Evolutionary conservation across 2,888 invertebrate species (phyloP).

Genomic region (Agrochola lota): DNA sequence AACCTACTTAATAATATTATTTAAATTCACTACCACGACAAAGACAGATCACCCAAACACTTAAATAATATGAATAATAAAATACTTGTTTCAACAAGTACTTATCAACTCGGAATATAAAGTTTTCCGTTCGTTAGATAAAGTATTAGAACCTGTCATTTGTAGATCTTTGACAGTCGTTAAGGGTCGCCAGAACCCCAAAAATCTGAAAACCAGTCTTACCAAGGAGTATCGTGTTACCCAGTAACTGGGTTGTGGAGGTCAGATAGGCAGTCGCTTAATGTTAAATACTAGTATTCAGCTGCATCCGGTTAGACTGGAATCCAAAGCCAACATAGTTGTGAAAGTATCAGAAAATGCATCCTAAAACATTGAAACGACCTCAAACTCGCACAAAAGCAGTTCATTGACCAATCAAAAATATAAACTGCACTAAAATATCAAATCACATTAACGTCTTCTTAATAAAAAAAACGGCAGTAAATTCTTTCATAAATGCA

Average conservation of each 20-base stretch:
- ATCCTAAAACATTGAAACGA: conserved; percentile 29
- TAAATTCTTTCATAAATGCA: conserved; percentile 44
- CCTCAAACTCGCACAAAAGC: conserved; percentile 20
- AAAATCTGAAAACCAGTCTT: neutral
- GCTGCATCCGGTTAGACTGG: neutral
- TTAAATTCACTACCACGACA: conserved; percentile 17
- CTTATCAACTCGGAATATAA: neutral
- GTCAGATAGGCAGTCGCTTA: neutral
- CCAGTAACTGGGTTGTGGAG: neutral
- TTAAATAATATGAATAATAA: conserved; percentile 26
- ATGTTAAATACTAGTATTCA: neutral
- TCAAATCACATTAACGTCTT: conserved; percentile 7
- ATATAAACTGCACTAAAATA: conserved; percentile 46
- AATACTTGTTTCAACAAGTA: conserved; percentile 14
- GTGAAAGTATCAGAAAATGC: neutral
- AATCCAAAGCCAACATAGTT: neutral
- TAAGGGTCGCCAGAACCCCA: no score
- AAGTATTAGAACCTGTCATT: conserved; percentile 1
- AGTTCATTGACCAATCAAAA: conserved; percentile 42
- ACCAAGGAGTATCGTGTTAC: neutral
- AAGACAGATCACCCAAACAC: conserved; percentile 37
- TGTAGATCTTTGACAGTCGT: neutral
- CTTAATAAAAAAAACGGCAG: neutral
- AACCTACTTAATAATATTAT: conserved; percentile 22
- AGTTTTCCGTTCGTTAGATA: neutral